Evolutionary conservation across 2,797 vertebrate species (phyloP), one percentile per base, ranked within the genome.

Genomic region (Distichodus sexfasciatus): DNA sequence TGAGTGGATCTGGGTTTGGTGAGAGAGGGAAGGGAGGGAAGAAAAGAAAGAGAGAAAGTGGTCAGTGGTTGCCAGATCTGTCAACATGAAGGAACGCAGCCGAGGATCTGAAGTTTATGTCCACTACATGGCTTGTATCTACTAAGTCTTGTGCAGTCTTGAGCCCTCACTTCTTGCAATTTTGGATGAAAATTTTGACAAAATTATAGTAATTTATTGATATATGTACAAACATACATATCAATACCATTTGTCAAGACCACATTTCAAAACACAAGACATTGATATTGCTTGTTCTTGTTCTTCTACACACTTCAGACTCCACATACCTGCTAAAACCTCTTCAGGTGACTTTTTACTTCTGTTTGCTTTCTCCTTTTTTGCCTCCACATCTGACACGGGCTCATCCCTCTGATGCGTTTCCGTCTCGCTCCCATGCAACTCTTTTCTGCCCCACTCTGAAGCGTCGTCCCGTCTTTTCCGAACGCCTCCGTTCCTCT

Each of bases 311-410:
- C n/a, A n/a, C n/a, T n/a, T n/a, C n/a, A n/a, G n/a, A n/a, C n/a
- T n/a, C 23, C 11, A 9, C 60, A 71, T 77, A 84, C 82, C 82
- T 77, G 77, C 76, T 31, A 76, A 57, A 1, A 77, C 15, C 53
- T 72, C 79, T 15, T 82, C 76, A 14, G 78, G 57, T n/a, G 81
- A 72, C 51, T 80, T 83, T 71, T 74, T 84, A 46, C 36, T 40
- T 24, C 72, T n/a, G n/a, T n/a, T 65, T 2, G 43, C 19, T 72
- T 79, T 81, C 10, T 64, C 33, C 43, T 76, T 82, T 43, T 54
- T 63, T 19, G 17, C 35, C 31, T 62, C 61, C 26, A 48, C 50
- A 12, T 57, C 63, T 40, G 17, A 23, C 6, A 12, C 43, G 2
- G 66, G 71, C 7, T 75, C 70, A 15, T 80, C 79, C 78, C 69